A percentile compares a stretch with the other conserved stretches of the same genome.
These are phyloP conservation scores for Leptinotarsa haldemani DNA, from an alignment of 2,888 invertebrate species.

Conservation along the genomic window DNA sequence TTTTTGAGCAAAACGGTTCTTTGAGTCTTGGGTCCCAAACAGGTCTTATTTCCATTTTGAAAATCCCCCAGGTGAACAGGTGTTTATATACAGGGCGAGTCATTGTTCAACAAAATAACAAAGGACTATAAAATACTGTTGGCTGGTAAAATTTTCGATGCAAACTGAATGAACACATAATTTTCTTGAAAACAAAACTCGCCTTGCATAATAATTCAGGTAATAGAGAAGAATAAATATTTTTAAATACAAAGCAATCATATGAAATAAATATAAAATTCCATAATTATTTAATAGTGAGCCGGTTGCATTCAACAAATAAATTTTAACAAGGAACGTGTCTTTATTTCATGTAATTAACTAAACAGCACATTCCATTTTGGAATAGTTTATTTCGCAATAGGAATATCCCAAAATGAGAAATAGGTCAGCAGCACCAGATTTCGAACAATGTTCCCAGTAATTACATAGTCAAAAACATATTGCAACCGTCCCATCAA, in stretches of 20 bases:
- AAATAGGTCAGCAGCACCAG: neutral
- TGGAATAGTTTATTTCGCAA: neutral
- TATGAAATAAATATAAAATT: constrained; percentile 42
- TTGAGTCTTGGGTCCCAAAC: constrained; percentile 1
- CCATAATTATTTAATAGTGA: constrained; percentile 34
- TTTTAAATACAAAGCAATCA: constrained; percentile 36
- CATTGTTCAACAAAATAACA: neutral
- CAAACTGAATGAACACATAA: constrained; percentile 27
- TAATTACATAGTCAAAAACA: constrained; percentile 20
- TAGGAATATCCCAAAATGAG: constrained; percentile 5
- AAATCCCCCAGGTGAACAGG: constrained; percentile 17
- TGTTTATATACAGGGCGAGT: constrained; percentile 23
- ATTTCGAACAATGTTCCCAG: constrained; percentile 4
- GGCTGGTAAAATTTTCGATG: constrained; percentile 20
- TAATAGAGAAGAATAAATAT: constrained; percentile 46
- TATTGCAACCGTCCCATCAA: constrained; percentile 47
- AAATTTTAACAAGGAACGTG: constrained; percentile 16
- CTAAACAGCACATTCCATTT: constrained; percentile 10
- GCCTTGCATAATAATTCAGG: constrained; percentile 33
- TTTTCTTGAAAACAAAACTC: constrained; percentile 11
- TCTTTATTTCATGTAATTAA: neutral
- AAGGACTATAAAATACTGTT: constrained; percentile 21
- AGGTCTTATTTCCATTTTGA: constrained; percentile 17
- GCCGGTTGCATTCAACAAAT: constrained; percentile 36
- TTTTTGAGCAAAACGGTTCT: constrained; percentile 16